phyloP scores from a whole-genome alignment of 2,888 invertebrate genomes.

The Drosophila testacea region DNA sequence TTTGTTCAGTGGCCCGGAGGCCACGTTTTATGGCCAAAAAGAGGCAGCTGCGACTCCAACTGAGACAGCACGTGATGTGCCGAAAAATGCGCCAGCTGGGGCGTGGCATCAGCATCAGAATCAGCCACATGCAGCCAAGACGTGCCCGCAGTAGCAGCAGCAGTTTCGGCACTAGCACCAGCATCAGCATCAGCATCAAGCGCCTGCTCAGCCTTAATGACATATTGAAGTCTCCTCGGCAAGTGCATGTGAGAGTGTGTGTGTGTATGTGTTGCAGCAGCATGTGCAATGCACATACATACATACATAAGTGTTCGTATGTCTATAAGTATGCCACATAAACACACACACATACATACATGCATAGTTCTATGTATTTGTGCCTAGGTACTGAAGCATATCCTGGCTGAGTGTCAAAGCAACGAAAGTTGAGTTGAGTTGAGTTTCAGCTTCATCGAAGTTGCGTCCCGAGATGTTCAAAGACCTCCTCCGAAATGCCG shows the following conservation, averaged over 20 bases:
- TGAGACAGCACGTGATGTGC: constrained; percentile 55
- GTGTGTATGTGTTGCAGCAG: neutral
- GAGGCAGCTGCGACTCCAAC: constrained; percentile 49
- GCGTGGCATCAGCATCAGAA: constrained; percentile 44
- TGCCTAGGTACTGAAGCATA: constrained; percentile 9
- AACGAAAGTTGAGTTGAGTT: constrained; percentile 11
- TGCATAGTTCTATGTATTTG: neutral
- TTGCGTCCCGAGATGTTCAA: constrained; percentile 13
- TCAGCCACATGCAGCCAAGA: constrained; percentile 62
- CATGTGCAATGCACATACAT: constrained; percentile 8
- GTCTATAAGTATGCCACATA: neutral
- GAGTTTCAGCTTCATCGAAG: constrained; percentile 21
- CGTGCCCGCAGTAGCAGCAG: constrained; percentile 44
- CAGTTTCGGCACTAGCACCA: constrained; percentile 13
- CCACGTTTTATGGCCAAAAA: constrained; percentile 57
- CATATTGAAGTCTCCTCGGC: constrained; percentile 57
- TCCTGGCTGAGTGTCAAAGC: constrained; percentile 24
- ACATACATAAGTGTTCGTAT: neutral
- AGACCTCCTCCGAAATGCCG: constrained; percentile 16
- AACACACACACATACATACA: neutral
- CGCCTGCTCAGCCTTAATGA: constrained; percentile 64
- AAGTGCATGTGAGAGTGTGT: constrained; percentile 32
- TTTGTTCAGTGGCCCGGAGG: constrained; percentile 38
- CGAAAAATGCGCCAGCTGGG: constrained; percentile 62
- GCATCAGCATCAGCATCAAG: constrained; percentile 33